Conservation (phyloP, 2,797 vertebrate species). For the Sarcophilus harrisii region DNA sequence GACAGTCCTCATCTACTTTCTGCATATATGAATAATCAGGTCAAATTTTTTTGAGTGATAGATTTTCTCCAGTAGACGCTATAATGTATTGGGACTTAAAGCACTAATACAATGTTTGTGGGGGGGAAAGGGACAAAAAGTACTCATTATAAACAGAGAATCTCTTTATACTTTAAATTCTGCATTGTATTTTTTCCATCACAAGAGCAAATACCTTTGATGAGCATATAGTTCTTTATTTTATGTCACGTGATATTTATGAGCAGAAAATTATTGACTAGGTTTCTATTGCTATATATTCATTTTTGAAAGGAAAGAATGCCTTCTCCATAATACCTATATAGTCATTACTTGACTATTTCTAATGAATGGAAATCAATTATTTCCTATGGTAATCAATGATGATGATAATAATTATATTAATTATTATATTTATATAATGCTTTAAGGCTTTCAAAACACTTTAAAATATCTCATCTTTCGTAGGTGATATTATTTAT, state of each 20-base stretch:
- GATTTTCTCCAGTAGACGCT: neutral
- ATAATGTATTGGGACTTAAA: neutral
- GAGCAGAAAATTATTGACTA: neutral
- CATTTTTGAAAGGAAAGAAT: neutral
- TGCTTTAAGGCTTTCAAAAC: neutral
- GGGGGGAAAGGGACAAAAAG: neutral
- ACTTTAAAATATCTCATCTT: neutral
- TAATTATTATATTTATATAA: neutral
- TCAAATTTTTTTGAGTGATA: neutral
- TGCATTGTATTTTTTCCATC: neutral
- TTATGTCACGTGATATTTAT: neutral
- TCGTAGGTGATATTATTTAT: neutral
- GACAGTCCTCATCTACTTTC: neutral
- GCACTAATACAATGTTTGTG: neutral
- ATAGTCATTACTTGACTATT: neutral
- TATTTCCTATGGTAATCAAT: neutral
- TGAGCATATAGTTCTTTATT: neutral
- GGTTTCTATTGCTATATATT: neutral
- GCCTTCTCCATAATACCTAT: neutral
- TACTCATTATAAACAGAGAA: neutral
- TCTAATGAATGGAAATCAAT: neutral
- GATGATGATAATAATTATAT: neutral
- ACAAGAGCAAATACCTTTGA: neutral
- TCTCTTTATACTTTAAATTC: neutral
- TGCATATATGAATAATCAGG: neutral